Conservation (phyloP, 2,888 invertebrate species). For the Hemistola chrysoprasaria region DNA sequence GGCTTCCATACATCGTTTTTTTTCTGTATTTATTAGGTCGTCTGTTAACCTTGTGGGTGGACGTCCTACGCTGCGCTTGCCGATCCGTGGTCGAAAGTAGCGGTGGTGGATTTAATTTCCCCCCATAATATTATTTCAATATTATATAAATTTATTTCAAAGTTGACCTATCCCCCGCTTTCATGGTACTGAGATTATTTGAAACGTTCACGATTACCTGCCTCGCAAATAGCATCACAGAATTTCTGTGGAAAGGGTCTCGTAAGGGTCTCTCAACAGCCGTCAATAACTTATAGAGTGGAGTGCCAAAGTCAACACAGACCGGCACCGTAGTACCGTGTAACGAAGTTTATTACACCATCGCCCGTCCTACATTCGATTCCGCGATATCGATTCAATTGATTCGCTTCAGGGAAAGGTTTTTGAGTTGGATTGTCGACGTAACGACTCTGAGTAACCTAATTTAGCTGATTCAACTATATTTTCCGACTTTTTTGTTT, state of each 20-base stretch:
- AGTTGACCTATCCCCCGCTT: no score
- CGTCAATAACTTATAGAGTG: slow-evolving; percentile 22
- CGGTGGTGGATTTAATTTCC: no score
- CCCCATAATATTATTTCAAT: no score
- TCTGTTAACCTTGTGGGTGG: no score
- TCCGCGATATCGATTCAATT: slow-evolving; percentile 61
- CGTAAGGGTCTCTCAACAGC: slow-evolving; percentile 24
- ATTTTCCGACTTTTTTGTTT: slow-evolving; percentile 22
- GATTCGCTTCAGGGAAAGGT: slow-evolving; percentile 50
- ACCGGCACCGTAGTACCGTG: slow-evolving; percentile 33
- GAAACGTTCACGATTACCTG: background rate
- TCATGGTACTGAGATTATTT: background rate
- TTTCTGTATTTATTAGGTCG: no score
- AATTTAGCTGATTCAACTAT: slow-evolving; percentile 34
- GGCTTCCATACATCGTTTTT: no score
- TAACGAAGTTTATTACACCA: slow-evolving; percentile 65
- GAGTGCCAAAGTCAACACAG: slow-evolving; percentile 42
- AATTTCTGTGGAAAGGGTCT: slow-evolving; percentile 21
- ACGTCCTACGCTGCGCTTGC: no score
- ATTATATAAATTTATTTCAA: no score
- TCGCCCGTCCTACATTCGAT: slow-evolving; percentile 70
- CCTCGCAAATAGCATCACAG: slow-evolving; percentile 7
- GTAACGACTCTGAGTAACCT: slow-evolving; percentile 42
- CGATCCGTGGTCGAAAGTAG: no score
- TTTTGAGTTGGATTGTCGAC: slow-evolving; percentile 41